Percentiles rank a stretch among this genome's conserved stretches.
phyloP scores from a whole-genome alignment of 2,113 vertebrate genomes.

The Paedocypris sp. region DNA sequence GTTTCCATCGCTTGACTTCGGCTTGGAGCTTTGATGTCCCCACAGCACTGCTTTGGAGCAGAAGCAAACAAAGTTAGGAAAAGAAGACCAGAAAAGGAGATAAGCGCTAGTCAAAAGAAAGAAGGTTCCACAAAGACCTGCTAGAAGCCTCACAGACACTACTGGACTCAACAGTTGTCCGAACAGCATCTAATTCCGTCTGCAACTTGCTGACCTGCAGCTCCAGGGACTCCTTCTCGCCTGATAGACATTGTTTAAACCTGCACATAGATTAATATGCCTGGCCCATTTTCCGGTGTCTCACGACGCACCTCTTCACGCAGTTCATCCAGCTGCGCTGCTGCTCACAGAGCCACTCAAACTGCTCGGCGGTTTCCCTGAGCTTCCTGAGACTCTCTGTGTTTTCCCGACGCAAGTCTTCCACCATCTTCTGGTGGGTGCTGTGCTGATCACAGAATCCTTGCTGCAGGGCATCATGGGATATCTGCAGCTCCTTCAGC shows the following conservation, averaged over 20 bases:
- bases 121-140: neutral
- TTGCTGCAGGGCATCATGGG: constrained; percentile 29
- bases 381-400: constrained; percentile 50
- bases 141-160: neutral
- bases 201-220: constrained; percentile 47
- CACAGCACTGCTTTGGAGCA: constrained; percentile 34
- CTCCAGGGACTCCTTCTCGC: constrained; percentile 52
- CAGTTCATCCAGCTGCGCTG: constrained; percentile 57
- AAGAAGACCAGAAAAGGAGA: neutral
- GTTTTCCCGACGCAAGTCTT: constrained; percentile 43
- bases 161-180: neutral
- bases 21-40: constrained; percentile 36
- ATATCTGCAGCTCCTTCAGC: constrained; percentile 39
- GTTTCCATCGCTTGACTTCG: constrained; percentile 42
- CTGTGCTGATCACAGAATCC: constrained; percentile 35
- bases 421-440: constrained; percentile 24
- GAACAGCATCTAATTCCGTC: constrained; percentile 34
- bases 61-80: neutral
- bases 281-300: too few species aligned
- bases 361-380: constrained; percentile 53
- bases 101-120: neutral
- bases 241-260: constrained; percentile 53
- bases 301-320: constrained; percentile 49
- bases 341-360: constrained; percentile 61
- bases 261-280: constrained; percentile 38